Conservation (phyloP, 2,888 invertebrate species). For the Tetanocera ferruginea region DNA sequence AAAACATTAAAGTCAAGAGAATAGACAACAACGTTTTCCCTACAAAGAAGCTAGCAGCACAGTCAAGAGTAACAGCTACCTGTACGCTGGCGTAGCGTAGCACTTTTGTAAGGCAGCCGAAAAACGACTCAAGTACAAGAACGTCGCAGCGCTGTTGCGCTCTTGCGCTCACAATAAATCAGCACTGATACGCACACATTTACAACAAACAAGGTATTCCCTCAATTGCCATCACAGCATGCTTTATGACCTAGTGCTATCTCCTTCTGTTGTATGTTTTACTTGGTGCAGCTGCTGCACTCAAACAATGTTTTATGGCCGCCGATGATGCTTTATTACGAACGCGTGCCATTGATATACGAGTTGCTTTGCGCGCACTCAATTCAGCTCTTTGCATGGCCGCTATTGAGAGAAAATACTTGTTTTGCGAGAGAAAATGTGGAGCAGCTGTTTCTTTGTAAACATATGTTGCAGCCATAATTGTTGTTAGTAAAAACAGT, state of each 20-base stretch:
- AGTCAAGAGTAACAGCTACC: not conserved
- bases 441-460: slow-evolving; percentile 59
- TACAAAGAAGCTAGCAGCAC: slow-evolving; percentile 52
- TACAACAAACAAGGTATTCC: not conserved
- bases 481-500: slow-evolving; percentile 46
- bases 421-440: not conserved
- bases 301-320: slow-evolving; percentile 69
- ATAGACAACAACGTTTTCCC: slow-evolving; percentile 53
- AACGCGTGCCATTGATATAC: slow-evolving; percentile 49
- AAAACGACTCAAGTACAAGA: not conserved
- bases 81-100: slow-evolving; percentile 43
- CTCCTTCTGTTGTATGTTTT: slow-evolving; percentile 41
- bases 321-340: slow-evolving; percentile 69
- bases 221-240: slow-evolving; percentile 37
- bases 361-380: slow-evolving; percentile 45
- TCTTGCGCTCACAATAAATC: slow-evolving; percentile 52
- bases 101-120: slow-evolving; percentile 38
- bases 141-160: not conserved
- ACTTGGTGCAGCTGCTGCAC: slow-evolving; percentile 47
- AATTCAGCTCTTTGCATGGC: slow-evolving; percentile 37
- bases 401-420: not conserved
- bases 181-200: slow-evolving; percentile 46
- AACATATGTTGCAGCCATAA: slow-evolving; percentile 55
- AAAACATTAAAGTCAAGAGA: slow-evolving; percentile 65
- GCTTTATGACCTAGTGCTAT: slow-evolving; percentile 50